Percentiles rank a stretch among this genome's conserved stretches.
phyloP scores from a whole-genome alignment of 2,797 vertebrate genomes.

The Hipposideros larvatus region DNA sequence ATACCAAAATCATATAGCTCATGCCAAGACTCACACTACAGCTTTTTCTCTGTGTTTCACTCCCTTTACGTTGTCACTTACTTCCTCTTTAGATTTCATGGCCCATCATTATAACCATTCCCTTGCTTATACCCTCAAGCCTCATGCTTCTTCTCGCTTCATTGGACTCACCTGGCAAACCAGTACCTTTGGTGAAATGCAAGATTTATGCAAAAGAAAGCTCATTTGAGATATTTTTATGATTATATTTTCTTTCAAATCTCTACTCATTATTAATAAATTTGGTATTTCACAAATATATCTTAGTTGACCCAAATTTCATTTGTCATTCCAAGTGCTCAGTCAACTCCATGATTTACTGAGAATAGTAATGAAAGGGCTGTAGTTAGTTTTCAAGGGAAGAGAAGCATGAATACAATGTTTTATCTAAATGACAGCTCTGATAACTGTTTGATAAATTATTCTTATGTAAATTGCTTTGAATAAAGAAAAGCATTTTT shows the following conservation, averaged over 20 bases:
- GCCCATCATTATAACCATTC: neutral
- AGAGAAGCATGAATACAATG: neutral
- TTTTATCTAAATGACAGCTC: neutral
- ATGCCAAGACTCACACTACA: neutral
- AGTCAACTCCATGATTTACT: neutral
- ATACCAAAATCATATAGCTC: neutral
- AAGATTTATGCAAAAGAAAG: neutral
- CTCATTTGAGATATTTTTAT: neutral
- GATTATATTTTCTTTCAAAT: slow-evolving; percentile 16
- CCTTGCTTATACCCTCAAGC: neutral
- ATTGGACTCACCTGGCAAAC: neutral
- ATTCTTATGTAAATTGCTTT: slow-evolving; percentile 31
- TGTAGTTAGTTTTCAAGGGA: neutral
- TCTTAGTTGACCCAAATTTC: slow-evolving; percentile 34
- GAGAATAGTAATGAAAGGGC: neutral
- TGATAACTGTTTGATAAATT: slow-evolving; percentile 29
- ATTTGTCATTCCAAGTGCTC: slow-evolving; percentile 47
- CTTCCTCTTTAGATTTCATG: neutral
- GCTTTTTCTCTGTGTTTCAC: neutral
- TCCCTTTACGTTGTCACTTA: neutral
- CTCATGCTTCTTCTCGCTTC: neutral
- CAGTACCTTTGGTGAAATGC: neutral
- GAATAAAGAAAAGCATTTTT: neutral
- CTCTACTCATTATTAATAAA: slow-evolving; percentile 27
- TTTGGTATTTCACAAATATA: neutral